Evolutionary conservation across 2,797 vertebrate species (phyloP), one percentile per base, ranked within the genome.

Genomic region (Agapornis canus): DNA sequence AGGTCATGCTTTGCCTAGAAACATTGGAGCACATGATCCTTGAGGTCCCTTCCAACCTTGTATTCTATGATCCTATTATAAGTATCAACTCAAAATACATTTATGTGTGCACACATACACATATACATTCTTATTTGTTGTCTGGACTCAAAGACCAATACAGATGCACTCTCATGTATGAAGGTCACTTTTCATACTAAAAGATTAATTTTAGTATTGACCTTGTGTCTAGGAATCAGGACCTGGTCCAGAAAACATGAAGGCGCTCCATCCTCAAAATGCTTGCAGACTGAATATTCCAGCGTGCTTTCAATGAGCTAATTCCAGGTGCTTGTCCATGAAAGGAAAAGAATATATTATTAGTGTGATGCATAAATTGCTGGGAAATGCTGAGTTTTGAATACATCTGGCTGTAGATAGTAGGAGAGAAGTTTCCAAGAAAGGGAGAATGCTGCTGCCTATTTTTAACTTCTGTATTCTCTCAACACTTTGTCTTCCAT

Each of bases 111-210:
- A 26, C 21, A 45, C 5, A 23, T 20, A 11, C 27, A 56, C 1
- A 9, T 32, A 13, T 3, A 22, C 5, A 23, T 32, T 42, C 18
- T 42, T 5, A 10, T 8, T 21, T 25, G 25, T 9, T 43, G 10
- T 66, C 32, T 45, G 76, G 57, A 51, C 21, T 54, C 45, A 42
- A 75, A 76, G 29, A 59, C 32, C 31, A 60, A 7, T 19, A 45
- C 3, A 18, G 3, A 21, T 15, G 14, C 1, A 12, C 9, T 43
- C 1, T 80, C 6, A 14, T 19, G 7, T 26, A 8, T 19, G 48
- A 83, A 45, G 9, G 12, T 60, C 31, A 39, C 39, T 82, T 35
- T 31, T 43, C 47, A 9, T 8, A 63, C 7, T 32, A 1, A 10
- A 60, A 56, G 23, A n/a, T 5, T 54, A 32, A 6, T 61, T 78